phyloP scores from a whole-genome alignment of 2,113 vertebrate species.

The Psettodes erumei region DNA sequence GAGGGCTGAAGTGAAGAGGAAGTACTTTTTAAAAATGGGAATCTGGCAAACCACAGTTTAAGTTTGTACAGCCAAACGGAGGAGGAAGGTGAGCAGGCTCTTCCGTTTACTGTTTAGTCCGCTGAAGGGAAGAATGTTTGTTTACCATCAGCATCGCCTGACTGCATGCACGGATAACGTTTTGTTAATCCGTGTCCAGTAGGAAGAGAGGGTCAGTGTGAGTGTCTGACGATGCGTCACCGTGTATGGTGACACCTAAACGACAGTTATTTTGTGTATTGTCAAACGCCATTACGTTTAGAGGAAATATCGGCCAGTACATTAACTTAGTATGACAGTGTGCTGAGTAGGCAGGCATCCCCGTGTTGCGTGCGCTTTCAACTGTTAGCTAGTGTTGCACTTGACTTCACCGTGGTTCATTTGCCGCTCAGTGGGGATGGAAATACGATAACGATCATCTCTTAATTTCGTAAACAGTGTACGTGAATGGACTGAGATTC shows the following conservation, averaged over 20 bases:
- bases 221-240: background rate
- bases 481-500: background rate
- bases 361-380: constrained; percentile 11
- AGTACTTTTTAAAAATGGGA: constrained; percentile 68
- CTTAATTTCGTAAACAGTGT: background rate
- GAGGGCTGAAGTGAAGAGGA: constrained; percentile 63
- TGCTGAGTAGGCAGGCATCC: background rate
- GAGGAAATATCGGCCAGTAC: background rate
- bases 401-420: constrained; percentile 53
- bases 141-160: constrained; percentile 11
- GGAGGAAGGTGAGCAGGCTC: constrained; percentile 55
- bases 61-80: background rate
- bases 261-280: rapidly evolving
- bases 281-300: rapidly evolving
- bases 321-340: background rate
- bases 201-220: background rate
- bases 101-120: background rate
- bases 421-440: background rate
- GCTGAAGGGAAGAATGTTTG: background rate
- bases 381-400: constrained; percentile 67
- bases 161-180: constrained; percentile 8
- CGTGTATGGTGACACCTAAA: background rate
- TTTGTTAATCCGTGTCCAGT: constrained; percentile 56
- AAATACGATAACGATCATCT: background rate
- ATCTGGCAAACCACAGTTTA: constrained; percentile 2